Evolutionary conservation across 2,113 vertebrate genomes (phyloP).

Genomic region (Otolemur garnettii): DNA sequence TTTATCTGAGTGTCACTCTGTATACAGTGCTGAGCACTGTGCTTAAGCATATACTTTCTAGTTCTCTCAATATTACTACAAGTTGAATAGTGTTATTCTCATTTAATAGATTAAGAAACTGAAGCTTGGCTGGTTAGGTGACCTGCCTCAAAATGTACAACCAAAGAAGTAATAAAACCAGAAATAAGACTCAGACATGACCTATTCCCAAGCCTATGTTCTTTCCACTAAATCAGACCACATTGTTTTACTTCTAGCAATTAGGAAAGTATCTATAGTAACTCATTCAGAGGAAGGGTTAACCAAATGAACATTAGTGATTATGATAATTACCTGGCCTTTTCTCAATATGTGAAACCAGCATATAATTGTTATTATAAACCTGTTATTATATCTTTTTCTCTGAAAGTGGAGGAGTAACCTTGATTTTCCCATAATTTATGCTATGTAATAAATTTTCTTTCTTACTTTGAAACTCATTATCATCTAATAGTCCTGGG

Average conservation of each 20-base stretch:
- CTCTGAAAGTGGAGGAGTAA: background rate
- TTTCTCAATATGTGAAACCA: slow-evolving; percentile 36
- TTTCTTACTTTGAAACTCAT: slow-evolving; percentile 46
- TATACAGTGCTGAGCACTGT: background rate
- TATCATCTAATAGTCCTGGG: slow-evolving; percentile 41
- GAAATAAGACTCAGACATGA: background rate
- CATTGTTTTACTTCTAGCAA: background rate
- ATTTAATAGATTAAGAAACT: slow-evolving; percentile 12
- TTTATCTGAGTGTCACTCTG: background rate
- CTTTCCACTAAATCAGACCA: background rate
- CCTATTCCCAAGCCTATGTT: background rate
- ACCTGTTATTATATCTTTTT: background rate
- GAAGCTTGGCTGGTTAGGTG: background rate
- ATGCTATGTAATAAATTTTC: slow-evolving; percentile 48
- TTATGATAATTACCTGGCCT: slow-evolving; percentile 36
- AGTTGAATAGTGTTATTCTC: background rate
- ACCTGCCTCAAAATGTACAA: background rate
- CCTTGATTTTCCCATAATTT: slow-evolving; percentile 56
- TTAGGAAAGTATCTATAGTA: background rate
- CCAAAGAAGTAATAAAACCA: background rate
- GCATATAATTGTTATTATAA: slow-evolving; percentile 43
- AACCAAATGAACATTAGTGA: slow-evolving; percentile 22
- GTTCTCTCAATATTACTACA: background rate
- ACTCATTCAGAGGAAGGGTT: background rate
- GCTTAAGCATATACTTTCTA: background rate